Base-by-base conservation (phyloP, 2,113 vertebrate genomes). In the Pachypanchax playfairii region DNA sequence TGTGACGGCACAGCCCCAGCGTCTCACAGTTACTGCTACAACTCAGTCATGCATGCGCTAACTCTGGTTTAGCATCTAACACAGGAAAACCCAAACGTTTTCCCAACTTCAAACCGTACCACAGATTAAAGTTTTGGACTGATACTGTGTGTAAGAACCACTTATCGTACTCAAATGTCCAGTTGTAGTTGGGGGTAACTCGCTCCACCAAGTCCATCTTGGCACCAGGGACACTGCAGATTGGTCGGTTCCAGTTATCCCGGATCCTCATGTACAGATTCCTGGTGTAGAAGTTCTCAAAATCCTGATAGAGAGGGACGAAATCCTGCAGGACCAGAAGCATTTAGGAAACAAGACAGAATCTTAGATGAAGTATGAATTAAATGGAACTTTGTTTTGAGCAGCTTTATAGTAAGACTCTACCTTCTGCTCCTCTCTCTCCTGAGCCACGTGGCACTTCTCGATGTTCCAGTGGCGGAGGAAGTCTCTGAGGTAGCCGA, bases 221-320 rank as follows among this genome's bases (percentile, higher is more conserved):
- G 67, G 95, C 95, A 51, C 96, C 96, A 0, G 96, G 96, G 42
- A 95, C 94, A 9, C 96, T 94, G 64, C 96, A 97, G 86, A 97
- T 92, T 0, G 97, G 96, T 13, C 96, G 90, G 87, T 98, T 98
- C 97, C 96, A 98, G 88, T 94, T 98, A 88, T 99, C 97, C 73
- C 96, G 88, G 66, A 99, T 96, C 50, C 97, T 91, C 95, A 98
- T 98, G 81, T 99, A 99, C 33, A 99, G 88, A 76, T 99, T 99
- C 70, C 96, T 92, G 52, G 94, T 99, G 86, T 98, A 99, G 75
- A 99, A 99, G 83, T 99, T 96, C 86, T 99, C 96, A 15, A 99
- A 99, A 87, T 99, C 97, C 71, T 99, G 97, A 87, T 99, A 98
- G 50, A 98, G 84, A 1, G 97, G 94, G 31, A 98, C 97, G 70